phyloP scores from a whole-genome alignment of 2,888 invertebrate genomes.

The Sclerodermus sp. region DNA sequence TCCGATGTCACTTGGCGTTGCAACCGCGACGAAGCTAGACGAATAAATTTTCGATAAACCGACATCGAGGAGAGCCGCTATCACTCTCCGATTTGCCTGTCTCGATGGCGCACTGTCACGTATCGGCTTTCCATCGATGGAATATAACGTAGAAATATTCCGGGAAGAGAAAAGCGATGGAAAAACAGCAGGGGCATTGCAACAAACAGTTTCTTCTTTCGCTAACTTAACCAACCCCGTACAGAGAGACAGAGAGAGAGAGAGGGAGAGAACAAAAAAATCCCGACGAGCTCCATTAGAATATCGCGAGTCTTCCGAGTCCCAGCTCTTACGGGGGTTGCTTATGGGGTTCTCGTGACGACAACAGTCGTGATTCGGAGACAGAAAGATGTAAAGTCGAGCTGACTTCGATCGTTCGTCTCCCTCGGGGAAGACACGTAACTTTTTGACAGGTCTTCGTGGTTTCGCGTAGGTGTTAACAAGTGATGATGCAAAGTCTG shows the following conservation, averaged over 20 bases:
- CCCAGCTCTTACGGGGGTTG: too few species aligned
- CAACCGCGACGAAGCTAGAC: constrained; percentile 5
- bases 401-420: too few species aligned
- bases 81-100: constrained; percentile 36
- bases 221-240: too few species aligned
- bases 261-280: too few species aligned
- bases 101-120: constrained; percentile 33
- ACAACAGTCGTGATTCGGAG: too few species aligned
- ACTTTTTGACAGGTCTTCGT: constrained; percentile 32
- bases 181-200: not conserved
- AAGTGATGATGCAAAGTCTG: constrained; percentile 29
- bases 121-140: constrained; percentile 35
- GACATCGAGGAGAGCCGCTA: constrained; percentile 31
- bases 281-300: too few species aligned
- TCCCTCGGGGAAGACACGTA: constrained; percentile 15
- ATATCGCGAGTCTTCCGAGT: too few species aligned
- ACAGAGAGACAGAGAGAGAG: too few species aligned
- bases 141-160: constrained; percentile 38
- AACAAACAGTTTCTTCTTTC: too few species aligned
- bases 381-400: too few species aligned
- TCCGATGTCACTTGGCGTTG: not conserved
- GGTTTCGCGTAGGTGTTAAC: constrained; percentile 41
- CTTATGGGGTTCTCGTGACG: too few species aligned
- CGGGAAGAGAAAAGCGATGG: constrained; percentile 2
- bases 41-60: constrained; percentile 40